Conservation (phyloP, 2,888 invertebrate species). For the Aphodius sticticus region DNA sequence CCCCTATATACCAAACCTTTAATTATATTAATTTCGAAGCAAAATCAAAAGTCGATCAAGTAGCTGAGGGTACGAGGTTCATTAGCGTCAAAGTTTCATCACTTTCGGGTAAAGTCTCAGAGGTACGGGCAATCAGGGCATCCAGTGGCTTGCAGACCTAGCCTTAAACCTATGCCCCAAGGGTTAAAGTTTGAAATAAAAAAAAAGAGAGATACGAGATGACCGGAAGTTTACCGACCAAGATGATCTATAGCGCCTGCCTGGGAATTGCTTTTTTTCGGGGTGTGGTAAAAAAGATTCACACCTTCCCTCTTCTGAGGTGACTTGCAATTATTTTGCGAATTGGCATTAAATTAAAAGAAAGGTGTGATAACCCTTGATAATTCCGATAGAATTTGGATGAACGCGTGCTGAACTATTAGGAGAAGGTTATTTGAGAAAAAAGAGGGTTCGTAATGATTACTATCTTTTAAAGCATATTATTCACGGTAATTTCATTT, state of each 20-base stretch:
- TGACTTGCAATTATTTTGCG: too few species aligned
- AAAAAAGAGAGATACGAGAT: conserved; percentile 20
- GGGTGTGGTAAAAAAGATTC: not conserved
- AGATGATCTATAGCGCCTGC: not conserved
- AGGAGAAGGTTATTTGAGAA: too few species aligned
- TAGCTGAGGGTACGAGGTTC: conserved; percentile 32
- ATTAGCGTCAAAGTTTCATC: conserved; percentile 41
- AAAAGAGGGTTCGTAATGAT: too few species aligned
- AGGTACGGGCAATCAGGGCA: conserved; percentile 26
- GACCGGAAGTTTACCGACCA: conserved; percentile 29
- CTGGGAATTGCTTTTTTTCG: not conserved
- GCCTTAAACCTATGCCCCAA: not conserved
- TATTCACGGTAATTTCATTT: too few species aligned
- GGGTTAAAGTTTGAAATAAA: not conserved
- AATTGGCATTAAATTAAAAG: too few species aligned
- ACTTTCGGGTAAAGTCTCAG: conserved; percentile 34
- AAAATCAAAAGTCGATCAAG: conserved; percentile 39
- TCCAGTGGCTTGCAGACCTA: not conserved
- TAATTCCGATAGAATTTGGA: too few species aligned
- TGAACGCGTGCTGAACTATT: too few species aligned
- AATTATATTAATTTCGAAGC: conserved; percentile 33
- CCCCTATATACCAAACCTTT: not conserved
- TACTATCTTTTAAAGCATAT: too few species aligned
- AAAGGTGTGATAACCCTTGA: too few species aligned
- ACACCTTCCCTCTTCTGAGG: not conserved